phyloP scores from a whole-genome alignment of 2,113 vertebrate genomes.

The Psettodes erumei region DNA sequence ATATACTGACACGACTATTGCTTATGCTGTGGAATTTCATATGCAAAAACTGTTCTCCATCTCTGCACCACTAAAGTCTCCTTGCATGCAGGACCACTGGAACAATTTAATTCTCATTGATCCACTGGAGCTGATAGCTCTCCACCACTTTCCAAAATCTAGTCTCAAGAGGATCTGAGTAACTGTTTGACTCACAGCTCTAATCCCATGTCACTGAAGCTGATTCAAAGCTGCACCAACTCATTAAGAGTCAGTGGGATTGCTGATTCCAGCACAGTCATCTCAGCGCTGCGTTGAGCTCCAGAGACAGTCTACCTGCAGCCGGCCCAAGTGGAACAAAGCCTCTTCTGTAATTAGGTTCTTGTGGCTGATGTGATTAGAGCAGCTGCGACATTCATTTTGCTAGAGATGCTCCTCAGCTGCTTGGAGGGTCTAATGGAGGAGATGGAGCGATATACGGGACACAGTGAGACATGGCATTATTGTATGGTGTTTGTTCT shows the following conservation, averaged over 20 bases:
- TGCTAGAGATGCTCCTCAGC: constrained; percentile 65
- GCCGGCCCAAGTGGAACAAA: constrained; percentile 31
- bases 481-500: not conserved
- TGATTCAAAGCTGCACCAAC: constrained; percentile 47
- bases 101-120: constrained; percentile 46
- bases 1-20: not conserved
- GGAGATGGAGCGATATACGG: constrained; percentile 71
- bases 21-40: not conserved
- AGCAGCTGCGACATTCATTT: constrained; percentile 67
- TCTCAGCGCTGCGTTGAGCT: constrained; percentile 45
- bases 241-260: constrained; percentile 28
- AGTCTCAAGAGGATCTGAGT: not conserved
- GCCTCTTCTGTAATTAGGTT: constrained; percentile 71
- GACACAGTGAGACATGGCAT: constrained; percentile 63
- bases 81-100: not conserved
- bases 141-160: constrained; percentile 10
- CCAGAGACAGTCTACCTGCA: constrained; percentile 58
- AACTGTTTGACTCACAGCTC: constrained; percentile 15
- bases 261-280: constrained; percentile 24
- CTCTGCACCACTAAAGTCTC: not conserved
- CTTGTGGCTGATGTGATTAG: constrained; percentile 68
- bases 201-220: constrained; percentile 25
- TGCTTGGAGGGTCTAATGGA: constrained; percentile 69
- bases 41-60: not conserved
- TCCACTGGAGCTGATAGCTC: not conserved